Evolutionary conservation across 1,140 invertebrate species (phyloP).

Genomic region (Agrypnia vestita): DNA sequence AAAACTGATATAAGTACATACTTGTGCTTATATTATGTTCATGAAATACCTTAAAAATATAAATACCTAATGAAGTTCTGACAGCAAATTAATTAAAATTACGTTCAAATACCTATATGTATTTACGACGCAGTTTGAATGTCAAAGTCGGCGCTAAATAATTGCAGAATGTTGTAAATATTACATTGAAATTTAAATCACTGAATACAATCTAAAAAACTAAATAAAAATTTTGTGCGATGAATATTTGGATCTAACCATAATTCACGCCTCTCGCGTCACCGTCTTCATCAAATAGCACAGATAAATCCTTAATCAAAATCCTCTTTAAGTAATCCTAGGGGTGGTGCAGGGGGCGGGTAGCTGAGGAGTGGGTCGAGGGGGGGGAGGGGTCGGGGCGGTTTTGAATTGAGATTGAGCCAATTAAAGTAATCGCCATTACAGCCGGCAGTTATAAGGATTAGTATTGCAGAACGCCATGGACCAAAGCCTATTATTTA

Average conservation of each 20-base stretch:
- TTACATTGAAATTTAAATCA: too few relatives aligned
- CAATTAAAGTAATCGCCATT: constrained; percentile 75
- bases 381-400: constrained; percentile 60
- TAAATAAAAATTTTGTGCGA: too few relatives aligned
- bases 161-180: too few relatives aligned
- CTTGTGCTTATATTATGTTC: too few relatives aligned
- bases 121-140: too few relatives aligned
- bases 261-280: constrained; percentile 34
- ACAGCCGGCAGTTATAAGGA: constrained; percentile 73
- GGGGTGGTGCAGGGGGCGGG: constrained; percentile 3
- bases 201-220: too few relatives aligned
- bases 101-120: too few relatives aligned
- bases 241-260: not conserved
- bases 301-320: constrained; percentile 51
- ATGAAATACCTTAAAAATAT: too few relatives aligned
- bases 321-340: constrained; percentile 51
- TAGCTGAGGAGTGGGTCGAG: constrained; percentile 11
- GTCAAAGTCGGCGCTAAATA: too few relatives aligned
- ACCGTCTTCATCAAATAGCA: constrained; percentile 46
- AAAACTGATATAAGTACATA: too few relatives aligned
- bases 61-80: too few relatives aligned
- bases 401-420: constrained; percentile 75
- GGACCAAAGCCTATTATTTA: constrained; percentile 75
- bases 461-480: constrained; percentile 71
- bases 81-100: too few relatives aligned